Percentiles rank a stretch among this genome's conserved stretches.
Evolutionary conservation across 2,888 invertebrate genomes (phyloP).

Genomic region (Urechis unicinctus): DNA sequence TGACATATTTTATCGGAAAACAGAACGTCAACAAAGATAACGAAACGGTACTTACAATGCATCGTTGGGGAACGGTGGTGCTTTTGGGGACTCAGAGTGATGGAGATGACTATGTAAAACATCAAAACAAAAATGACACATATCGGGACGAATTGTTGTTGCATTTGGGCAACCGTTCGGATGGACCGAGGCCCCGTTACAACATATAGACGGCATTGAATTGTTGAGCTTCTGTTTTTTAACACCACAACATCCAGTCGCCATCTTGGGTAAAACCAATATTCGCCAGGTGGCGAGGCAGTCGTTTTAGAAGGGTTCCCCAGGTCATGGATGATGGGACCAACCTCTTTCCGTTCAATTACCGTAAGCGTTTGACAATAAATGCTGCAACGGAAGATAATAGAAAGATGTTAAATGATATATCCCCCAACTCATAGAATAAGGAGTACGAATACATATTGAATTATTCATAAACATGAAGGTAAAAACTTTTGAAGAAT

Average conservation of each 20-base stretch:
- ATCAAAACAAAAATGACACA: slow-evolving; percentile 99
- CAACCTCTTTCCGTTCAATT: too few species aligned
- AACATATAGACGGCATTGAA: slow-evolving; percentile 45
- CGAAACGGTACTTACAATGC: slow-evolving; percentile 13
- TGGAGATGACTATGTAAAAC: slow-evolving; percentile 91
- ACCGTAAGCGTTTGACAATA: too few species aligned
- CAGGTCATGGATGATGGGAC: too few species aligned
- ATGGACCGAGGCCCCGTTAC: slow-evolving; percentile 45
- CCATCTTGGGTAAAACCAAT: too few species aligned
- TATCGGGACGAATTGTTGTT: slow-evolving; percentile 59
- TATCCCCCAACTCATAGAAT: too few species aligned
- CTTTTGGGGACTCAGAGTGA: slow-evolving; percentile 83
- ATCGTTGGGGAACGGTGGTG: slow-evolving; percentile 82
- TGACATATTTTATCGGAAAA: not conserved
- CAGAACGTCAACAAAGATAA: not conserved
- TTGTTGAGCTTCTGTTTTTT: slow-evolving; percentile 85
- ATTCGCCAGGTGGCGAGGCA: too few species aligned
- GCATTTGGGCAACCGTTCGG: slow-evolving; percentile 41
- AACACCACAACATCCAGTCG: slow-evolving; percentile 84
- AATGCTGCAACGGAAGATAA: too few species aligned
- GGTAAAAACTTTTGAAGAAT: too few species aligned
- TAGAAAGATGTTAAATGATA: too few species aligned
- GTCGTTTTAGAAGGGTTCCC: too few species aligned
- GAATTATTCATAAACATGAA: too few species aligned
- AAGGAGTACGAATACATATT: too few species aligned